A percentile compares a stretch with the other conserved stretches of the same genome.
These are phyloP conservation scores for Catharus fuscescens DNA, from an alignment of 2,113 vertebrate species.

Conservation along the genomic window DNA sequence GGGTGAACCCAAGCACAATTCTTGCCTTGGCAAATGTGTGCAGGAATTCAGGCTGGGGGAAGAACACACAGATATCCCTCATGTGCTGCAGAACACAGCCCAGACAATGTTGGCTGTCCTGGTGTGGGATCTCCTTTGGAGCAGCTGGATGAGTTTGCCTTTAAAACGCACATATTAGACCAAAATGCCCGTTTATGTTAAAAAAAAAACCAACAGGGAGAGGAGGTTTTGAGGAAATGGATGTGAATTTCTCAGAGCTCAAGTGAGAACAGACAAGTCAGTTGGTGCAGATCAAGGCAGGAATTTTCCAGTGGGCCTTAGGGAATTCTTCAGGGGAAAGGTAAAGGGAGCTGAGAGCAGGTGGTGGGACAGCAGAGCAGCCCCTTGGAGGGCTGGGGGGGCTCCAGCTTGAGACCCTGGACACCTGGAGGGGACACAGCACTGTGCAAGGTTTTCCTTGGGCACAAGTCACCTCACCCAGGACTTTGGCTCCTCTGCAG, in stretches of 20 bases:
- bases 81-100: background rate
- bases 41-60: background rate
- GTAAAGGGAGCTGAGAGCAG: background rate
- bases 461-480: background rate
- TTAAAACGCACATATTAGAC: background rate
- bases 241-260: background rate
- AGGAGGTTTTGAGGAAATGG: background rate
- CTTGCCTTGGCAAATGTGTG: background rate
- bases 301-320: background rate
- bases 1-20: background rate
- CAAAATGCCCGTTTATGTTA: background rate
- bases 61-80: background rate
- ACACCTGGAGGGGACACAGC: background rate
- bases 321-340: background rate
- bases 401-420: accelerated
- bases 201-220: background rate
- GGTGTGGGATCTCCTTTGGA: background rate
- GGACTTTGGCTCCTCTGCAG: background rate
- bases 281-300: background rate
- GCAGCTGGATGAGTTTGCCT: background rate
- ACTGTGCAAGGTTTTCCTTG: accelerated
- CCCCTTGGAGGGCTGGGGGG: accelerated
- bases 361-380: background rate
- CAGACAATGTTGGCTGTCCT: accelerated
- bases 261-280: background rate